Conservation (phyloP, 2,797 vertebrate species). For the Galaxias olidus region DNA sequence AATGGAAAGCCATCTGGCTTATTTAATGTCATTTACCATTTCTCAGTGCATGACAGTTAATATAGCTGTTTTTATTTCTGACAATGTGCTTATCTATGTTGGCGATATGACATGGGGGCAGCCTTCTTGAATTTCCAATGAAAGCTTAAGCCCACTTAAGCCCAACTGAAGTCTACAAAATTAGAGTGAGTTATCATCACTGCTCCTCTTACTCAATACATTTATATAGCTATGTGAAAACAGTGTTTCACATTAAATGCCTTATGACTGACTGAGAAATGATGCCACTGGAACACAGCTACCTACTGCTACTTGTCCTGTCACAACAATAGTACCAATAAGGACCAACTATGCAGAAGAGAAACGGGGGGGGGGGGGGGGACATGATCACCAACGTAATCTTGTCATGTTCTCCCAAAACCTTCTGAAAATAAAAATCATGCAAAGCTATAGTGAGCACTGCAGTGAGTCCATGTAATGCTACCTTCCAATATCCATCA, state of each 20-base stretch:
- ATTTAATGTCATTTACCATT: conserved; percentile 4
- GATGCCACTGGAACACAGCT: conserved; percentile 6
- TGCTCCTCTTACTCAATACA: too few relatives aligned
- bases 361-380: too few relatives aligned
- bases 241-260: too few relatives aligned
- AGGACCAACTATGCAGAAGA: too few relatives aligned
- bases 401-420: too few relatives aligned
- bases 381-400: too few relatives aligned
- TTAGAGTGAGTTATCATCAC: too few relatives aligned
- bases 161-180: too few relatives aligned
- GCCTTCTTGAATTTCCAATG: neutral
- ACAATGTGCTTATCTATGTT: conserved; percentile 25
- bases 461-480: conserved; percentile 76
- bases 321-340: neutral
- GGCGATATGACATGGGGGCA: neutral
- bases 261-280: conserved; percentile 4
- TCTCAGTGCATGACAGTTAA: conserved; percentile 4
- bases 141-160: too few relatives aligned
- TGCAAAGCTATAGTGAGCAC: too few relatives aligned
- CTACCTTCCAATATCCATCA: conserved; percentile 62
- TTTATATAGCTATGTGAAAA: too few relatives aligned
- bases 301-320: neutral
- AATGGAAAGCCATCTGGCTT: too few relatives aligned
- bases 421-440: neutral
- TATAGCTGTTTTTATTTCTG: conserved; percentile 2